A percentile compares a stretch with the other conserved stretches of the same genome.
These are phyloP conservation scores for Pristionchus mayeri DNA, from an alignment of 2,888 invertebrate genomes.

Conservation along the genomic window DNA sequence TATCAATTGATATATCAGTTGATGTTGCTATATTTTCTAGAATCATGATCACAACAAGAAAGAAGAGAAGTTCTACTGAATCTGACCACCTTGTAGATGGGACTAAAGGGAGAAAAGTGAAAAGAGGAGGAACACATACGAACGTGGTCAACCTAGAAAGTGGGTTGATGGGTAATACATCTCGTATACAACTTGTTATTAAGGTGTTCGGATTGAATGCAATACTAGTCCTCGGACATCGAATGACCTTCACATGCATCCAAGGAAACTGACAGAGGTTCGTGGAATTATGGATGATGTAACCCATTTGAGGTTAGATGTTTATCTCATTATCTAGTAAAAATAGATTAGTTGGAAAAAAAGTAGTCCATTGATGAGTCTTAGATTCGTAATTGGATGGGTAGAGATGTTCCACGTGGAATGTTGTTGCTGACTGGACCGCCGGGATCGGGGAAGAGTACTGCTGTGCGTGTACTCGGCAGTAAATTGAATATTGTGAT, in stretches of 20 bases:
- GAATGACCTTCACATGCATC: slow-evolving; percentile 37
- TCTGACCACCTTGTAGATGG: neutral
- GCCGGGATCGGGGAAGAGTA: slow-evolving; percentile 42
- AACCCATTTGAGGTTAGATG: neutral
- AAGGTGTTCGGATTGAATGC: slow-evolving; percentile 1
- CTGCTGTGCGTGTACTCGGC: slow-evolving; percentile 10
- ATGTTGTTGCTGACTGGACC: slow-evolving; percentile 38
- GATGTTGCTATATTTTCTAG: no score
- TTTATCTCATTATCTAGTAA: neutral
- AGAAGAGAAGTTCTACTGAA: neutral
- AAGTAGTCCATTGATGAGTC: no score
- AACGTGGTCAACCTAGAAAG: neutral
- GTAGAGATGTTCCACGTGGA: neutral
- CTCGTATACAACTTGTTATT: slow-evolving; percentile 15
- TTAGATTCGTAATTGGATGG: slow-evolving; percentile 38
- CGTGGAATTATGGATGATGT: neutral
- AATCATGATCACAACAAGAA: neutral
- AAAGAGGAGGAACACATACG: neutral
- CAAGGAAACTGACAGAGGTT: slow-evolving; percentile 34
- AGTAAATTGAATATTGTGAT: neutral
- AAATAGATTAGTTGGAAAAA: neutral
- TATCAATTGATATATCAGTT: no score
- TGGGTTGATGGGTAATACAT: slow-evolving; percentile 6
- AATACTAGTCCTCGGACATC: slow-evolving; percentile 17
- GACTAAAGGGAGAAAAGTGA: neutral